Evolutionary conservation across 2,113 vertebrate species (phyloP), one percentile per base, ranked within the genome.

Genomic region (Rhombomys opimus): DNA sequence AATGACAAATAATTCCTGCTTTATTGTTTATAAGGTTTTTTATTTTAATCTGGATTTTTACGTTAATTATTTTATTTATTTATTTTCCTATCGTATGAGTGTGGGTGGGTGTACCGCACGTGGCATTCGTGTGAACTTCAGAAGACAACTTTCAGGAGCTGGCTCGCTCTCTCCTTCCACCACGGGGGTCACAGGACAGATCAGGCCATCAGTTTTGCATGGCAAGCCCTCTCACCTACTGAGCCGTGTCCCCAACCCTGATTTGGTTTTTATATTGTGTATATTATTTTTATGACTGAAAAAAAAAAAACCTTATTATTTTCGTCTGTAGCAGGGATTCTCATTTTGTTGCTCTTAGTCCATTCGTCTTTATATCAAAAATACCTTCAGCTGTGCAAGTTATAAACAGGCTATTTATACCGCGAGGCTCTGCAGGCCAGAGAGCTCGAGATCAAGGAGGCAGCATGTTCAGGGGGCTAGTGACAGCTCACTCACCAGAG

Each of bases 301-400:
- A 93, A 80, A 70, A 57, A 57, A 57, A 63, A 22, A 41, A 4
- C 41, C 2, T 20, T 68, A 4, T 88, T 87, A 54, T 67, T 90
- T 95, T 93, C 90, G 27, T 70, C n/a, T 73, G 30, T 67, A 50
- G 61, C 17, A 11, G 68, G 38, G 52, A 52, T 14, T 90, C 38
- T 89, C 85, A 46, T 75, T 93, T 86, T 87, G 32, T 30, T 91
- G 25, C 59, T 63, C 54, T 27, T 86, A 46, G 14, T 93, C 63
- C 22, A n/a, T 95, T 95, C 25, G 50, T 35, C 32, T 41, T 95
- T 52, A 22, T 95, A 54, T 41, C 54, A 78, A 32, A 93, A 93
- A 72, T 78, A 80, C 14, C 52, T 76, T 54, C 77, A 13, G 4
- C 77, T 68, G 15, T 72, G 9, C 15, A 85, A 77, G 35, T 75